Base-by-base conservation (phyloP, 2,113 vertebrate species). In the Ceratotherium simum region DNA sequence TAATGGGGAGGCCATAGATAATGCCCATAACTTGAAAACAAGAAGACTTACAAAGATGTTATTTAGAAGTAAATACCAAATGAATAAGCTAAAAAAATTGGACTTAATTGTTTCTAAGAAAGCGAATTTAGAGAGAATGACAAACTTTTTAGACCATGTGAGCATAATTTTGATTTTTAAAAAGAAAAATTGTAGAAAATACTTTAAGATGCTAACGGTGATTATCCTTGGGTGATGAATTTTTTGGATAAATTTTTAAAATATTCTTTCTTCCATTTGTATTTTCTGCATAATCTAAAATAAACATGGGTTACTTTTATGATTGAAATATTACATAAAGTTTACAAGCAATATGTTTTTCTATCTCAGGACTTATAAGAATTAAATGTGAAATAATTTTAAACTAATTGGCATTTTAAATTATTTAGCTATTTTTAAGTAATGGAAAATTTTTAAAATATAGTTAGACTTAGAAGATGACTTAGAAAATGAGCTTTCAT, bases 21-120 rank as follows among this genome's bases (percentile, higher is more conserved):
- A 31, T 21, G 20, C 54, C 60, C 54, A 4, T 70, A 84, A 46
- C 5, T 16, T 33, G 36, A 20, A 76, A 69, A 64, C 25, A 46
- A 27, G 29, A 79, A 73, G 14, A 78, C 27, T 70, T 14, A 33
- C 13, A 78, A 64, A 56, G 33, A 64, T 31, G 7, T 70, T 89
- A 70, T 54, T 75, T 75, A 20, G 51, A 54, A 39, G n/a, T 84
- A 78, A 72, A 84, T n/a, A 78, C 9, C 10, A n/a, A 90, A 79
- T 36, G 27, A 83, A 92, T 25, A 29, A 51, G 25, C 56, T 72
- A 27, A 58, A 64, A 54, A 83, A 20, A 42, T 39, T n/a, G 21
- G 54, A 95, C 72, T 76, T 20, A 17, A 4, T 85, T 93, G 6
- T 79, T 73, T 80, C 65, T 72, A 21, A 95, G 29, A 95, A 95